Base-by-base conservation (phyloP, 2,113 vertebrate genomes). In the Melozone crissalis region DNA sequence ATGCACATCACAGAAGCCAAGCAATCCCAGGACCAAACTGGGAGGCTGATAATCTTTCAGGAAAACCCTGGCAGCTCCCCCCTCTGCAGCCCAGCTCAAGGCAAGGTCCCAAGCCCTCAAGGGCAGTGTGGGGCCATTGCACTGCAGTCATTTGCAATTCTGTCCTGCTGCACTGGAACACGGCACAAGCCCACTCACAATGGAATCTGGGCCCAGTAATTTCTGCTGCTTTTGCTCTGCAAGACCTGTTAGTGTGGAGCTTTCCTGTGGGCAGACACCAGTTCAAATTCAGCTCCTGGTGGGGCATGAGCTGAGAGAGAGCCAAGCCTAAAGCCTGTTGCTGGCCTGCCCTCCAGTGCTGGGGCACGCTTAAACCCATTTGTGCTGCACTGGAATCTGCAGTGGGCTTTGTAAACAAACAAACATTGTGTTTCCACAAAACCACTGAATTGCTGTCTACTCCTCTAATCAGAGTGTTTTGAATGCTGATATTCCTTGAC, bases 401-500 rank as follows among this genome's bases (percentile, higher is more conserved):
- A 84, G 61, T 39, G 86, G 85, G 10, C 92, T 96, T 39, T 74
- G 62, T 68, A 93, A 88, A 88, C 87, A 94, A 94, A 94, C 74
- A 94, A 81, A 92, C 37, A 68, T 3, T 31, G 54, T 41, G 46
- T 87, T 94, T 78, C 79, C 83, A 92, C 79, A 69, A 92, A 95
- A 84, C 68, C 90, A 90, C 90, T 72, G 79, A 83, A 74, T 7
- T 78, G 88, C 86, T 81, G 65, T 51, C 92, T 95, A 4, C 54
- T 78, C 44, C 83, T 77, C 65, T 93, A 61, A 86, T 93, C 80
- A 78, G 75, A 52, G 46, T 46, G 76, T 4, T 92, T 92, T 89
- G 59, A 94, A 79, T 39, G 73, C 73, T 89, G 57, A 82, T 6
- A 30, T 92, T 97, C 92, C 90, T 94, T 92, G 92, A 92, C 84